phyloP scores from a whole-genome alignment of 2,113 vertebrate genomes.

The Pelodiscus sinensis region DNA sequence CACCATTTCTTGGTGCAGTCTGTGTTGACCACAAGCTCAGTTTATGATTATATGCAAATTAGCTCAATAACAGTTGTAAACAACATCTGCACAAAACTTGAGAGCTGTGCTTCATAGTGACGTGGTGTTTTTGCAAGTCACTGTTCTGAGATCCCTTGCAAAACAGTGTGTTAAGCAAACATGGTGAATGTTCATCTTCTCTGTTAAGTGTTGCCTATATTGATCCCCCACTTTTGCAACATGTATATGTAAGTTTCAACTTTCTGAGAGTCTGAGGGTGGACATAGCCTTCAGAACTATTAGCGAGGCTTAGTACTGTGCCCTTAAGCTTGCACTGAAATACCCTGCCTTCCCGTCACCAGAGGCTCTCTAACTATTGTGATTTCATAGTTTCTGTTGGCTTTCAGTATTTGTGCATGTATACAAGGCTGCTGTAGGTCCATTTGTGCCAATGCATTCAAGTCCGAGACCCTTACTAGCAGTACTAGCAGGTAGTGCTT shows the following conservation, averaged over 20 bases:
- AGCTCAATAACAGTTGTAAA: not conserved
- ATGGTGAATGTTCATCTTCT: not conserved
- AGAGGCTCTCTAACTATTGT: not conserved
- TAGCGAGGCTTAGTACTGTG: not conserved
- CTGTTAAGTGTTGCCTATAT: not conserved
- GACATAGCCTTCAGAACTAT: too few species aligned
- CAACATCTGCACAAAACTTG: not conserved
- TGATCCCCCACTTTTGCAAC: not conserved
- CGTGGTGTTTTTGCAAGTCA: not conserved
- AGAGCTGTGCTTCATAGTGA: not conserved
- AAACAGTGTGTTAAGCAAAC: not conserved
- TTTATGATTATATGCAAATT: not conserved
- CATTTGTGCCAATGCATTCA: too few species aligned
- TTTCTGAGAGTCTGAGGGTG: not conserved
- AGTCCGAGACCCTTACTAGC: too few species aligned
- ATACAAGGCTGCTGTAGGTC: too few species aligned
- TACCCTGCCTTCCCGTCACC: not conserved
- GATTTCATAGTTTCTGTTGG: not conserved
- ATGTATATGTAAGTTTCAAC: not conserved
- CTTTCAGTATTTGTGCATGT: not conserved
- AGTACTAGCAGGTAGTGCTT: too few species aligned
- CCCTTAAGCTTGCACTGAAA: not conserved
- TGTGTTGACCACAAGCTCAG: not conserved
- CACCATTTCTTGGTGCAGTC: not conserved
- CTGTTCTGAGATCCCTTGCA: not conserved